phyloP scores from a whole-genome alignment of 2,113 vertebrate genomes.

The Eira barbara region DNA sequence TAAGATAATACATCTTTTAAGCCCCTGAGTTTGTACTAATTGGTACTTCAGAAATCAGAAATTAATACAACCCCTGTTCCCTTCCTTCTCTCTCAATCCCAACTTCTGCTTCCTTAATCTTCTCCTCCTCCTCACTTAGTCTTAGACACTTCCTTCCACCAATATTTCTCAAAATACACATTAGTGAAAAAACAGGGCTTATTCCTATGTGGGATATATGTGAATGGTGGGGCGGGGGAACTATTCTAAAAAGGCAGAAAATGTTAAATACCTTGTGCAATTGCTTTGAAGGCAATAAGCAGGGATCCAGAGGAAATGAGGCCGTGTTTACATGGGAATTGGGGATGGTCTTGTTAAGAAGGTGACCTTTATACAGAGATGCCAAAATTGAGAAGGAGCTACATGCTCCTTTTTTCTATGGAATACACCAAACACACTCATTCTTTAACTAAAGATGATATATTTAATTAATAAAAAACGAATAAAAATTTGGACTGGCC shows the following conservation, averaged over 20 bases:
- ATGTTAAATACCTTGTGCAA: neutral
- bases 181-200: neutral
- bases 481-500: neutral
- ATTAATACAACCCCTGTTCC: neutral
- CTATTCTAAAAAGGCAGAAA: neutral
- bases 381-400: neutral
- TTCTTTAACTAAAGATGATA: neutral
- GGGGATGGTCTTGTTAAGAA: neutral
- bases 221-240: neutral
- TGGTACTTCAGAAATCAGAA: neutral
- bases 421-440: neutral
- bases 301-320: neutral
- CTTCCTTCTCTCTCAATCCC: neutral
- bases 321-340: neutral
- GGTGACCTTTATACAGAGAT: neutral
- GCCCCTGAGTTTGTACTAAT: neutral
- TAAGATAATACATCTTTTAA: neutral
- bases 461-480: conserved; percentile 3
- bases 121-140: neutral
- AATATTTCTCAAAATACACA: neutral
- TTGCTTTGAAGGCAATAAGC: neutral
- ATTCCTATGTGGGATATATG: neutral
- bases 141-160: neutral
- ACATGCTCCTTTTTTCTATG: neutral
- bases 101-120: neutral